Evolutionary conservation across 2,797 vertebrate species (phyloP).

Genomic region (Gymnothorax reevesii): DNA sequence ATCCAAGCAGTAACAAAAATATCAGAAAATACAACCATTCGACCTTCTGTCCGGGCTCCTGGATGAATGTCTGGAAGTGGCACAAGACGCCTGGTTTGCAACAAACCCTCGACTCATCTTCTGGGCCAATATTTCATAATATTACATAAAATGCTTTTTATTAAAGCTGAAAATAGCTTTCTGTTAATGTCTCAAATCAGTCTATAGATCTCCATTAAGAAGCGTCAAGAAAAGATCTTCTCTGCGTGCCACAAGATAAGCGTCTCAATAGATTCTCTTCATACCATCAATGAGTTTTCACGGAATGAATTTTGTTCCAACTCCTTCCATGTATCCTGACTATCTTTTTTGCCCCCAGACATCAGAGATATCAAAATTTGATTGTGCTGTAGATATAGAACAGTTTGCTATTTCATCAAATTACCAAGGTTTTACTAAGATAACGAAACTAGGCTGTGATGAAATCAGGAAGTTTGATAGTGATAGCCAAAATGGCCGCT

Average conservation of each 20-base stretch:
- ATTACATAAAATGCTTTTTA: background rate
- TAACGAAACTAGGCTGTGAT: conserved; percentile 54
- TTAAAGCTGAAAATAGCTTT: background rate
- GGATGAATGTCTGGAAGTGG: background rate
- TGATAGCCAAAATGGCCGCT: conserved; percentile 53
- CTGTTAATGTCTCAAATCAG: background rate
- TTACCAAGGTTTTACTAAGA: conserved; percentile 77
- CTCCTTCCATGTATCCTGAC: conserved; percentile 39
- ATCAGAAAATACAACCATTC: no score
- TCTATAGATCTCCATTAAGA: background rate
- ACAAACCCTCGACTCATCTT: background rate
- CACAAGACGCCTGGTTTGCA: background rate
- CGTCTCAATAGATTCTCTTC: background rate
- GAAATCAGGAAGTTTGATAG: conserved; percentile 45
- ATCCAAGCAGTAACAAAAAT: no score
- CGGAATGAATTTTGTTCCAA: conserved; percentile 40
- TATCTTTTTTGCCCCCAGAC: conserved; percentile 56
- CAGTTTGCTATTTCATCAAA: conserved; percentile 68
- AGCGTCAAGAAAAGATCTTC: background rate
- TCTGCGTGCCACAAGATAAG: background rate
- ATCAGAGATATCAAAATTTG: conserved; percentile 63
- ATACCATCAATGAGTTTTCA: conserved; percentile 51
- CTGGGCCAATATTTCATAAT: background rate
- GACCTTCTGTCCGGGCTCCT: no score
- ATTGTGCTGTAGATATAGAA: conserved; percentile 62